These are phyloP conservation scores for Myotis daubentonii DNA, from an alignment of 2,797 vertebrate genomes.

Conservation along the genomic window DNA sequence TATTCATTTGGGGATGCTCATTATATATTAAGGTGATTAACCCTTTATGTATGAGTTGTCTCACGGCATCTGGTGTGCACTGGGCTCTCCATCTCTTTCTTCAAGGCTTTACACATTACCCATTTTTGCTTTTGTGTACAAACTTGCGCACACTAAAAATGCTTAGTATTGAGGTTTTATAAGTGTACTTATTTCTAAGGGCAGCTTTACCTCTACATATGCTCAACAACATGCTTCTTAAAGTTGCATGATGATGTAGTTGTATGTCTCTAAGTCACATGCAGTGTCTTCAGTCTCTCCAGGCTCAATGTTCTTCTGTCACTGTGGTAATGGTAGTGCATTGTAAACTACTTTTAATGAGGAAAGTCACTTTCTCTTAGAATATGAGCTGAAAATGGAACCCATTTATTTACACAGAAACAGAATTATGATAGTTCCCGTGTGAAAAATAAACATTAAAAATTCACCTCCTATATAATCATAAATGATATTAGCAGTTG, in stretches of 20 bases:
- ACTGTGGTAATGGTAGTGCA: neutral
- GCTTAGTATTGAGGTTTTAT: neutral
- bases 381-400: neutral
- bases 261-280: neutral
- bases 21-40: neutral
- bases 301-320: neutral
- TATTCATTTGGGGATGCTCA: neutral
- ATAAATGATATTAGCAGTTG: neutral
- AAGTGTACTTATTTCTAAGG: neutral
- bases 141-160: neutral
- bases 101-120: neutral
- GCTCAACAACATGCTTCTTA: neutral
- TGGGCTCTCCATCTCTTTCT: neutral
- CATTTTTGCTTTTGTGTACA: neutral
- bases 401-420: neutral
- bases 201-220: neutral
- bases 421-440: slow-evolving; percentile 3
- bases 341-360: neutral
- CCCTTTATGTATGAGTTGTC: neutral
- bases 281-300: neutral
- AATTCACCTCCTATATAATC: neutral
- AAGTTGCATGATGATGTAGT: neutral
- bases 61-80: neutral
- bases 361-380: neutral
- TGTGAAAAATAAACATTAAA: neutral